Percentiles rank a stretch among this genome's conserved stretches.
Evolutionary conservation across 2,113 vertebrate species (phyloP).

Genomic region (Toxotes chatareus): DNA sequence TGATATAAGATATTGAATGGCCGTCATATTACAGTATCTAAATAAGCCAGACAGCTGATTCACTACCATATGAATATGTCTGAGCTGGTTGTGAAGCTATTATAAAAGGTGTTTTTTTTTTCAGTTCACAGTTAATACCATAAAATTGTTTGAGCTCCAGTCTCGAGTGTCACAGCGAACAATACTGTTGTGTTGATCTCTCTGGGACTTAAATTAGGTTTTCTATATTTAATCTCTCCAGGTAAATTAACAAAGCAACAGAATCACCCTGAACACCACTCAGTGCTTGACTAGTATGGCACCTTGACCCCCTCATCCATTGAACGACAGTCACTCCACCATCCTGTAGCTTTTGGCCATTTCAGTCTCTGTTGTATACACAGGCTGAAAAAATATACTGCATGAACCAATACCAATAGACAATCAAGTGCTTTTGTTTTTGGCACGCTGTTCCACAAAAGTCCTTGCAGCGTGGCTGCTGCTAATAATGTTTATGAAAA

Average conservation of each 20-base stretch:
- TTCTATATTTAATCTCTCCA: constrained; percentile 54
- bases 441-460: neutral
- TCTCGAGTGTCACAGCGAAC: constrained; percentile 12
- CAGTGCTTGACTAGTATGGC: constrained; percentile 24
- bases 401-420: too few species aligned
- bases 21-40: constrained; percentile 6
- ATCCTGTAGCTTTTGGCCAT: constrained; percentile 8
- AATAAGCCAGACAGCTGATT: constrained; percentile 5
- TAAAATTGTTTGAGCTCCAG: constrained; percentile 26
- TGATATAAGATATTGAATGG: neutral
- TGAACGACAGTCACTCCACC: neutral
- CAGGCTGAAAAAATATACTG: too few species aligned
- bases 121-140: constrained; percentile 34
- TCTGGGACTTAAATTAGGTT: constrained; percentile 31
- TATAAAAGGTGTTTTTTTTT: constrained; percentile 24
- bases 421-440: too few species aligned
- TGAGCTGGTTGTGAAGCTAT: neutral
- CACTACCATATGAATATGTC: constrained; percentile 4
- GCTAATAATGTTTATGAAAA: neutral
- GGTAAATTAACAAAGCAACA: constrained; percentile 31
- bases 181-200: constrained; percentile 29
- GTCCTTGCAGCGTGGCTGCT: neutral
- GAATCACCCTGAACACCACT: constrained; percentile 15
- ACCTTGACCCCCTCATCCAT: constrained; percentile 34
- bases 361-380: constrained; percentile 26